Percentiles rank a stretch among this genome's conserved stretches.
Evolutionary conservation across 1,140 invertebrate genomes (phyloP).

Genomic region (Drosophila quadrilineata): DNA sequence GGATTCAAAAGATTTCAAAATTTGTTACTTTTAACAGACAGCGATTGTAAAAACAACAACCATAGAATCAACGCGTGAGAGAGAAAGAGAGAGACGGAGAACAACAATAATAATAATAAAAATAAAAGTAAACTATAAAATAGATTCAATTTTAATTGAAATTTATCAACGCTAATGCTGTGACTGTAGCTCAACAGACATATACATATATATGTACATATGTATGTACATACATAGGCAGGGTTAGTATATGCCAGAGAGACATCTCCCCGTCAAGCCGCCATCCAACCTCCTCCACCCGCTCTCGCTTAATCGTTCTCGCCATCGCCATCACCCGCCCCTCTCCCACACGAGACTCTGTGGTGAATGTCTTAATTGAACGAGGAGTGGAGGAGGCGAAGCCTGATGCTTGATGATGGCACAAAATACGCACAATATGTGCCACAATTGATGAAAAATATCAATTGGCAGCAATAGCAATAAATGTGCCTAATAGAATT

Average conservation of each 20-base stretch:
- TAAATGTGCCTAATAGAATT: constrained; percentile 67
- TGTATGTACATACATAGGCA: no score
- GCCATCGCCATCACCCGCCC: neutral
- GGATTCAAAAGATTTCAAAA: no score
- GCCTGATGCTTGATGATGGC: constrained; percentile 28
- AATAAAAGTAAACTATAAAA: constrained; percentile 31
- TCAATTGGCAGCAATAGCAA: constrained; percentile 69
- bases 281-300: neutral
- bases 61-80: neutral
- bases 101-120: constrained; percentile 1
- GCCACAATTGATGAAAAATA: constrained; percentile 28
- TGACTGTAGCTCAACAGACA: constrained; percentile 17
- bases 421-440: constrained; percentile 9
- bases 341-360: neutral
- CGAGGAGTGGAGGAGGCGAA: constrained; percentile 31
- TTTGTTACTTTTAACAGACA: no score
- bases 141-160: constrained; percentile 67
- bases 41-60: neutral
- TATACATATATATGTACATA: no score
- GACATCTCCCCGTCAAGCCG: neutral
- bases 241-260: constrained; percentile 20
- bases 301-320: no score
- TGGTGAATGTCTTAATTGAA: constrained; percentile 54
- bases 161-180: constrained; percentile 57
- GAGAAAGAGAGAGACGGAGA: neutral